Base-by-base conservation (phyloP, 2,797 vertebrate species). In the Poecilia wingei region DNA sequence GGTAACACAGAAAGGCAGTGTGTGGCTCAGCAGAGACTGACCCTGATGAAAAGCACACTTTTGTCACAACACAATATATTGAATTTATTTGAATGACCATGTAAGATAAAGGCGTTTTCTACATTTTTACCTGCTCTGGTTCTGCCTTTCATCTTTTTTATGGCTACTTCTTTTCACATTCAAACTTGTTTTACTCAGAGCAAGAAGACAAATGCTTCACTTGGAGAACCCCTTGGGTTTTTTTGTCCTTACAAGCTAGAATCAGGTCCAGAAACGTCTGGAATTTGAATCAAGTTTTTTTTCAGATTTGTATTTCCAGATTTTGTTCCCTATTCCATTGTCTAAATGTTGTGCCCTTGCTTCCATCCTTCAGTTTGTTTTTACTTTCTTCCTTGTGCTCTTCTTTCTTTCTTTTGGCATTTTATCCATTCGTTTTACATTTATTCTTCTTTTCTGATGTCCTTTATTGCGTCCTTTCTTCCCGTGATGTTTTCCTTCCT, bases 131-230 rank as follows among this genome's bases (percentile, higher is more conserved):
- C 68, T 70, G 13, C 13, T 70, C 68, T 70, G 10, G 68, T 70
- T 53, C 3, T 70, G 39, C 68, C 68, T 70, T 70, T 70, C 41
- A 70, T 70, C 68, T 28, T 70, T 64, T 70, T 70, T 45, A 45
- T 70, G 25, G 13, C 68, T 45, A 7, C 68, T 70, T 25, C 39
- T 69, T 5, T 43, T 69, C 66, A 69, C 66, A 43, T 14, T 61
- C 14, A 31, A 61, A 61, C 20, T 43, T 70, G 43, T 43, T 45
- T 45, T 45, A n/a, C 41, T 45, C 22, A 70, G 14, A 70, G 41
- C 25, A n/a, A 43, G 25, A 70, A 70, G 10, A 69, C 66, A 25
- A 18, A 45, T 45, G 68, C 12, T n/a, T 70, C 25, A 28, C 68
- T 25, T n/a, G 43, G 12, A 70, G 41, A 70, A 45, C 25, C 25